These are phyloP conservation scores for Poecile montanus DNA, from an alignment of 2,797 vertebrate genomes.

Conservation along the genomic window DNA sequence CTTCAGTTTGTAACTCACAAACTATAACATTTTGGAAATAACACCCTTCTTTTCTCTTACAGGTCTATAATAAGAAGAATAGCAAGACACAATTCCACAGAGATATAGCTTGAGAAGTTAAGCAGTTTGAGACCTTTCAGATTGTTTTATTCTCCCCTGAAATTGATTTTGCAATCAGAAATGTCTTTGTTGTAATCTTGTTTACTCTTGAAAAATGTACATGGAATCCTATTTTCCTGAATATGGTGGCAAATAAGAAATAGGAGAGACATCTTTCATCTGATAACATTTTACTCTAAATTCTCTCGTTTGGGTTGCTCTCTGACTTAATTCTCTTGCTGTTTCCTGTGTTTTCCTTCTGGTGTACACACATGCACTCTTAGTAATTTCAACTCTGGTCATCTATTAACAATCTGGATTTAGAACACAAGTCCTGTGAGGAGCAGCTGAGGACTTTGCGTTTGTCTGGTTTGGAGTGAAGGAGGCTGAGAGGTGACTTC, in stretches of 20 bases:
- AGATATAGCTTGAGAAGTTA: background rate
- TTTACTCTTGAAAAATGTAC: slow-evolving; percentile 37
- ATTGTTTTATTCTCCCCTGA: slow-evolving; percentile 13
- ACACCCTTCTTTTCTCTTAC: background rate
- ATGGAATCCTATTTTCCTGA: slow-evolving; percentile 11
- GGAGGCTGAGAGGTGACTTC: background rate
- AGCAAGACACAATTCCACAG: background rate
- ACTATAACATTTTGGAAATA: slow-evolving; percentile 18
- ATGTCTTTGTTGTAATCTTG: background rate
- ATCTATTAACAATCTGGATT: background rate
- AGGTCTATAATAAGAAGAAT: slow-evolving; percentile 21
- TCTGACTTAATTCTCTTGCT: background rate
- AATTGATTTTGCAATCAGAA: slow-evolving; percentile 23
- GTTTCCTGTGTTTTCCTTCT: background rate
- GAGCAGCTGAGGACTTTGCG: background rate
- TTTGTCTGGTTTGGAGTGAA: background rate
- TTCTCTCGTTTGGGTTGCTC: background rate
- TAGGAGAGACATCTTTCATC: background rate
- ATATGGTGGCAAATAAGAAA: background rate
- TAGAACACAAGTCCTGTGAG: background rate
- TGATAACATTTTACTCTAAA: background rate
- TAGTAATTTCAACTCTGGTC: background rate
- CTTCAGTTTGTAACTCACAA: slow-evolving; percentile 38
- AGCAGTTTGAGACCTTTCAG: slow-evolving; percentile 13
- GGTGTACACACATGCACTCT: background rate